Evolutionary conservation across 2,888 invertebrate genomes (phyloP).

Genomic region (Chrysopilus asiliformis): DNA sequence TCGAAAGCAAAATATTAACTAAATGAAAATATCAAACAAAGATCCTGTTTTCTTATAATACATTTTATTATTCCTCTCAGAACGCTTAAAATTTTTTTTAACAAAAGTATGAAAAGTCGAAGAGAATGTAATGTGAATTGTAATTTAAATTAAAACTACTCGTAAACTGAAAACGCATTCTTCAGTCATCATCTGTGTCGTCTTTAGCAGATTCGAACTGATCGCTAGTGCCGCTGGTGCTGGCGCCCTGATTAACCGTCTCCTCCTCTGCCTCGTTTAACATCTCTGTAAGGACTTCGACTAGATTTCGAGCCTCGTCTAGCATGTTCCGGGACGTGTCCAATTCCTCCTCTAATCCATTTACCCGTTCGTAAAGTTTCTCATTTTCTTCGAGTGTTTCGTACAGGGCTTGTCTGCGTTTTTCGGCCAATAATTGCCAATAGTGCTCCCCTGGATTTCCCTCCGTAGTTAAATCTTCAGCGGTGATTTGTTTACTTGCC

Average conservation of each 20-base stretch:
- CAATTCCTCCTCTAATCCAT: slow-evolving; percentile 42
- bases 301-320: slow-evolving; percentile 57
- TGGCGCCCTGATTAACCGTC: not conserved
- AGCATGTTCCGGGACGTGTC: slow-evolving; percentile 56
- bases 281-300: slow-evolving; percentile 63
- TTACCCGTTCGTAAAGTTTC: slow-evolving; percentile 40
- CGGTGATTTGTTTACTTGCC: too few species aligned
- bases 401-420: slow-evolving; percentile 55
- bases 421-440: slow-evolving; percentile 64
- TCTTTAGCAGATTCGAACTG: not conserved
- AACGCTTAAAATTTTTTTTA: too few species aligned
- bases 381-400: slow-evolving; percentile 61
- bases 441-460: slow-evolving; percentile 58
- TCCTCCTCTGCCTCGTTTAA: slow-evolving; percentile 45
- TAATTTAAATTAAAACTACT: too few species aligned
- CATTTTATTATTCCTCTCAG: too few species aligned
- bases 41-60: too few species aligned
- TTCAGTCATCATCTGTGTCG: not conserved
- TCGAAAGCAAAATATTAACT: too few species aligned
- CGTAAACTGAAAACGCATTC: too few species aligned
- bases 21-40: too few species aligned
- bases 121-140: too few species aligned
- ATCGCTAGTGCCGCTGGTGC: not conserved
- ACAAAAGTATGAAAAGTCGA: too few species aligned
- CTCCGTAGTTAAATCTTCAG: slow-evolving; percentile 55